Conservation (phyloP, 2,888 invertebrate species). For the Proisotoma minuta region DNA sequence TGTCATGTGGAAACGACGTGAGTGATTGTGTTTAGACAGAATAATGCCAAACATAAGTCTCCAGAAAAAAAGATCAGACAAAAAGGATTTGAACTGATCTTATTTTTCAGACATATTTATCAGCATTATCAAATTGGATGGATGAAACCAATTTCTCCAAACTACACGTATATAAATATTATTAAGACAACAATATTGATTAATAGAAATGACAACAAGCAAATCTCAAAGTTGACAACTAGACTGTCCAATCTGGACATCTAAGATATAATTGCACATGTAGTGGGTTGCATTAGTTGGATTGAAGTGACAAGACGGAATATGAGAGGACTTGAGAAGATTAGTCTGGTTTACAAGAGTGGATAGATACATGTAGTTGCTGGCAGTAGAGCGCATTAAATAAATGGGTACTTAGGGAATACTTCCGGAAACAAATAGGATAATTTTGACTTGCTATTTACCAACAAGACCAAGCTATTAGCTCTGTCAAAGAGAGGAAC, state of each 20-base stretch:
- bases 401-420: slow-evolving; percentile 8
- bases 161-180: no score
- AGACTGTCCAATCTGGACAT: not conserved
- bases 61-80: not conserved
- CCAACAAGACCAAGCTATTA: not conserved
- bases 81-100: not conserved
- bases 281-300: not conserved
- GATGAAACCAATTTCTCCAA: no score
- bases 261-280: not conserved
- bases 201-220: no score
- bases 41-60: not conserved
- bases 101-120: not conserved
- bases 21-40: not conserved
- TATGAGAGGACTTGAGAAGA: not conserved
- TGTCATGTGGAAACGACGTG: not conserved
- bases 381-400: not conserved
- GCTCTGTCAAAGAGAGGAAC: not conserved
- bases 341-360: not conserved
- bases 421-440: slow-evolving; percentile 10
- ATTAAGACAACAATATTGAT: no score
- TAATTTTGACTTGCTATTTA: not conserved
- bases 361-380: no score
- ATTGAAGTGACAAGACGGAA: not conserved
- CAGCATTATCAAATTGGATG: not conserved
- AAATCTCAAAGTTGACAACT: no score